Conservation (phyloP, 2,888 invertebrate genomes). For the Eulithis prunata region DNA sequence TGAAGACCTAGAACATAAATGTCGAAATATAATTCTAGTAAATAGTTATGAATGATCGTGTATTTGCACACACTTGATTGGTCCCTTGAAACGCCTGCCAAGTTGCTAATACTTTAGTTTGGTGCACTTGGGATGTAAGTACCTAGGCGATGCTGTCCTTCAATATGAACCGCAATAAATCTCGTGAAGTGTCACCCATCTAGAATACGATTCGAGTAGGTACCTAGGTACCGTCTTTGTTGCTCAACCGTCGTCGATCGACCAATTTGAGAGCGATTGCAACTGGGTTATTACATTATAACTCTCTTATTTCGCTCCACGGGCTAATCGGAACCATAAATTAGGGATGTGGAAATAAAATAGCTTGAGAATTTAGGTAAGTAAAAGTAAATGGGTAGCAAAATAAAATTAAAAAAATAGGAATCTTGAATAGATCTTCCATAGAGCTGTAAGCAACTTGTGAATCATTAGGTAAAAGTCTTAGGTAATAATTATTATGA, state of each 20-base stretch:
- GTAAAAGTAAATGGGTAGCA: too few species aligned
- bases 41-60: too few species aligned
- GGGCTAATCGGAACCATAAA: constrained; percentile 30
- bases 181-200: constrained; percentile 19
- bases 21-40: too few species aligned
- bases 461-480: too few species aligned
- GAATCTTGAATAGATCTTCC: too few species aligned
- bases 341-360: neutral
- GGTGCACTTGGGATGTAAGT: neutral
- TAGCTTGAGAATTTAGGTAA: too few species aligned
- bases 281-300: constrained; percentile 29
- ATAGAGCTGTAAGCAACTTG: constrained; percentile 7
- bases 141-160: constrained; percentile 11
- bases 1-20: too few species aligned
- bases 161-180: constrained; percentile 10
- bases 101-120: neutral
- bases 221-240: neutral
- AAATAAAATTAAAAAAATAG: too few species aligned
- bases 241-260: constrained; percentile 30
- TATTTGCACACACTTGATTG: neutral
- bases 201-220: constrained; percentile 17
- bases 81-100: neutral
- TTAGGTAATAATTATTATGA: too few species aligned
- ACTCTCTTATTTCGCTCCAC: constrained; percentile 27
- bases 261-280: constrained; percentile 33